Base-by-base conservation (phyloP, 2,113 vertebrate species). In the Pteruthius melanotis region DNA sequence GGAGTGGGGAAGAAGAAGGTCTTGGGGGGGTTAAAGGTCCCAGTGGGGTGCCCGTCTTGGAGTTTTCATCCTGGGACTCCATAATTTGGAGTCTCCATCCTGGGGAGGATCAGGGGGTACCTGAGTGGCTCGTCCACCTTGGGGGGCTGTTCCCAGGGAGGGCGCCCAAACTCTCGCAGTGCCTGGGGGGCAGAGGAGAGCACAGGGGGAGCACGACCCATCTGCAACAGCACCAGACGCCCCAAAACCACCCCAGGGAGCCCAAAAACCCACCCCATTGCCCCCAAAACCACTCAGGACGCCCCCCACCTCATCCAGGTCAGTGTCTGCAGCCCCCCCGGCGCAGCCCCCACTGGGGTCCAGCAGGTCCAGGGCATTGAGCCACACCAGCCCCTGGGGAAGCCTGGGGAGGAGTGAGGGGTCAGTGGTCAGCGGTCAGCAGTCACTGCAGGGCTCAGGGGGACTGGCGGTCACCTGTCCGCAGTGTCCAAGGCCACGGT, bases 31-130 rank as follows among this genome's bases (percentile, higher is more conserved):
- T 22, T 69, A 49, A 49, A 49, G 15, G 20, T 79, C 28, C n/a
- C 33, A 54, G 33, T 24, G 21, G 33, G 21, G 22, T 68, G 23
- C 18, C 3, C 2, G 19, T 23, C 44, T 27, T 1, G 0, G 14
- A 47, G 14, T 14, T 57, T 19, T 59, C 6, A 5, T 28, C 53
- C 79, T 70, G 23, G 12, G 19, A 69, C 9, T 30, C n/a, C 30
- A 19, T 11, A 28, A 23, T 42, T 15, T n/a, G 14, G 53, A 30
- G 44, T 69, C 11, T n/a, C 35, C 30, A 15, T 40, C 35, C 30
- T 18, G 35, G 35, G 19, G 7, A 39, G 53, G 44, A 70, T 42
- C 30, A 28, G 35, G 11, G 30, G 15, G 11, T 82, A 69, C 79
- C 79, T 82, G 79, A 59, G 23, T 3, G 2, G 44, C 30, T 69